Evolutionary conservation across 2,888 invertebrate genomes (phyloP), one percentile per base, ranked within the genome.

Genomic region (Trachelus tabidus): DNA sequence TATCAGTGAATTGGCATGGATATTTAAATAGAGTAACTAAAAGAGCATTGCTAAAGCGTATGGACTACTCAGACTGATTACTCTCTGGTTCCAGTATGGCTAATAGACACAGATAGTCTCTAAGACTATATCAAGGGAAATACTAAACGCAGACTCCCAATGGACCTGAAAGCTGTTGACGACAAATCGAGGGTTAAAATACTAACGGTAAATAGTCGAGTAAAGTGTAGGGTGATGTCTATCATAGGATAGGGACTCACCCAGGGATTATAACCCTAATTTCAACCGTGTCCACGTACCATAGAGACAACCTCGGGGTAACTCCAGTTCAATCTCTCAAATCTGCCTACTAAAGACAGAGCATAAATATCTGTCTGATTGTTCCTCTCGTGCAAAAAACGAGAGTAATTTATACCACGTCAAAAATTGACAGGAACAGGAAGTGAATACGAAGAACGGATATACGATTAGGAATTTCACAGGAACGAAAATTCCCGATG

Each of bases 181-280:
- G 91, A 91, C 91, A 91, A 91, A 91, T 91, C 89, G 91, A 91
- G 91, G 91, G 91, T 91, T 91, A 90, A 91, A 91, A 91, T 90
- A 87, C 91, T 87, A 89, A 91, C 85, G 89, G 91, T 90, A 91
- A 91, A 91, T 88, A 91, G 87, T 80, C 76, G 83, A 85, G 81
- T 79, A 81, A 83, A 81, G 79, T 80, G 81, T 76, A 79, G 76
- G 75, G 84, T 77, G 87, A 87, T 86, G 85, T 87, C 85, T 88
- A 89, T 91, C 89, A 87, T 86, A 85, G 69, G 74, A 69, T 56
- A 77, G 69, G 76, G 79, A 78, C 78, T 85, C 81, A 87, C 83
- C 81, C 80, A 82, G 84, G 90, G 91, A 91, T 91, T 91, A 91
- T 91, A 91, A 87, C 91, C 91, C 91, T 91, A 91, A 91, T 91